Base-by-base conservation (phyloP, 1,140 invertebrate genomes). In the Drosophila gunungcola region DNA sequence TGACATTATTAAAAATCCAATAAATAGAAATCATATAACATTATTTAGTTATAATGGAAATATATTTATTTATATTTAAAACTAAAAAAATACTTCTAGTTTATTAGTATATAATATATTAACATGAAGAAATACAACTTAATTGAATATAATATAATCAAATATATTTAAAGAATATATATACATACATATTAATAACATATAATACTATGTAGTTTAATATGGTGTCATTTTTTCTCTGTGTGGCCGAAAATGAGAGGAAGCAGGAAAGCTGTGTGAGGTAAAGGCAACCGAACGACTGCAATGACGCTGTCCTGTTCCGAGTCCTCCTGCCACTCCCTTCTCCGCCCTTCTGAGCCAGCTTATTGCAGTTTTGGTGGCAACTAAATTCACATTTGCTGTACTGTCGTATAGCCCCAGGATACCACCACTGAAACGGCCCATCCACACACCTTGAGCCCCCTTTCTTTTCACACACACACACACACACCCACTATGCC, bases 321-420 rank as follows among this genome's bases (percentile, higher is more conserved):
- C 11, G 16, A 48, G 48, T 72, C 34, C 41, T 61, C 36, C 27
- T 32, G 9, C 39, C 39, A 13, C n/a, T 38, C n/a, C 9, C 3
- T 5, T n/a, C 12, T 11, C 46, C 1, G 2, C 2, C 1, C n/a
- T 3, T 1, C 1, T 9, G 21, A 13, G 4, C 29, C 41, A 29
- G 46, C 70, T 46, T 75, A 46, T 58, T 62, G 62, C 62, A 67
- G 65, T 78, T 86, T 74, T 48, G 70, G 65, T 62, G 64, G 62
- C 83, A 85, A 85, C 77, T 80, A 85, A 85, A 85, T 85, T 85
- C 81, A 74, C 81, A 85, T 85, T 85, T 86, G 81, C 51, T 84
- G 73, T 77, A 43, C 49, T 45, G 48, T 54, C 63, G 38, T 36
- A 49, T 43, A 43, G 56, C 73, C 64, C 73, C 62, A 39, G 48